phyloP scores from a whole-genome alignment of 2,888 invertebrate species.

The Panzeria rudis region DNA sequence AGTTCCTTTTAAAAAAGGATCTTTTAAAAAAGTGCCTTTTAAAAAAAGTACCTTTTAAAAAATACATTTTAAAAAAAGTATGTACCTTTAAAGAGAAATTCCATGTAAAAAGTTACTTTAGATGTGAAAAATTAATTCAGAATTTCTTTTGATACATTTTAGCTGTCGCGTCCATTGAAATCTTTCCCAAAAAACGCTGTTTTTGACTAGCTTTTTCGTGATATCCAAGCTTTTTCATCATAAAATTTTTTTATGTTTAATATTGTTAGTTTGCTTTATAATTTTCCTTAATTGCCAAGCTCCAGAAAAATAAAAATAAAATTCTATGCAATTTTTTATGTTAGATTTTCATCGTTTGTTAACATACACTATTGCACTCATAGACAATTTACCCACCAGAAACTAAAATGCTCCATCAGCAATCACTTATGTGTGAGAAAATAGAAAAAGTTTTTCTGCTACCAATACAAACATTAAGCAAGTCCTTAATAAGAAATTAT shows the following conservation, averaged over 20 bases:
- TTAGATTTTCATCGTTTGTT: constrained; percentile 6
- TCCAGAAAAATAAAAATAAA: not conserved
- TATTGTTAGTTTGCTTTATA: constrained; percentile 21
- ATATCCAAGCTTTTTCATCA: too few relatives aligned
- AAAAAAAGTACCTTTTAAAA: not conserved
- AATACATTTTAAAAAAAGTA: not conserved
- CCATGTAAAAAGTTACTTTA: too few relatives aligned
- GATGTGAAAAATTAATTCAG: too few relatives aligned
- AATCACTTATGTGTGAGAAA: constrained; percentile 1
- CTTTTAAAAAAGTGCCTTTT: not conserved
- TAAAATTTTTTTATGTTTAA: not conserved
- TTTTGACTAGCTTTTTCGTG: too few relatives aligned
- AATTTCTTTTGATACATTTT: too few relatives aligned
- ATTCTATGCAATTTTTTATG: constrained; percentile 33
- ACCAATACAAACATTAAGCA: constrained; percentile 21
- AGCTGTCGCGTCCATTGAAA: too few relatives aligned
- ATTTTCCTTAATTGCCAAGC: constrained; percentile 13
- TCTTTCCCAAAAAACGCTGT: too few relatives aligned
- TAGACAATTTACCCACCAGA: not conserved
- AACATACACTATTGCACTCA: not conserved
- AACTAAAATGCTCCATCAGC: constrained; percentile 6
- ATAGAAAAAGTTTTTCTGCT: constrained; percentile 11
- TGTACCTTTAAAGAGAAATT: too few relatives aligned
- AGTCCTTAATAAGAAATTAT: constrained; percentile 33
- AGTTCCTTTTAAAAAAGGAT: too few relatives aligned